phyloP scores from a whole-genome alignment of 2,113 vertebrate genomes.

The Corydoras sp. region DNA sequence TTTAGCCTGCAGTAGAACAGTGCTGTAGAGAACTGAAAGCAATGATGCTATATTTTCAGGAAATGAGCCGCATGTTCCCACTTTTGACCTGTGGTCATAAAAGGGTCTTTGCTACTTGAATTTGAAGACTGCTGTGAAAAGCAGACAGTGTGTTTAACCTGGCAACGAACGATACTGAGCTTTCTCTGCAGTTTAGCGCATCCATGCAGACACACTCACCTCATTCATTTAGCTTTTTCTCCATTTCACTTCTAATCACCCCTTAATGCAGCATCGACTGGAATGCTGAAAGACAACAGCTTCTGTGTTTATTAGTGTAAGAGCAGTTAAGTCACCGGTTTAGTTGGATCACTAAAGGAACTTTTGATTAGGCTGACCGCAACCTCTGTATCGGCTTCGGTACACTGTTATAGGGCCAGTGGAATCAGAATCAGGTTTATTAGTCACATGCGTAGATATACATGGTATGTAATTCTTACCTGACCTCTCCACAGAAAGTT shows the following conservation, averaged over 20 bases:
- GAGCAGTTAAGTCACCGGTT: conserved; percentile 3
- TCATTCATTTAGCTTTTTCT: conserved; percentile 23
- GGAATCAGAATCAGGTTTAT: too few species aligned
- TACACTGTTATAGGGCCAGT: conserved; percentile 6
- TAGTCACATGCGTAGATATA: too few species aligned
- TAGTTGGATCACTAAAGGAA: conserved; percentile 14
- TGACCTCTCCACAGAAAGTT: too few species aligned
- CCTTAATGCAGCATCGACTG: conserved; percentile 13
- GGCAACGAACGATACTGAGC: conserved; percentile 5
- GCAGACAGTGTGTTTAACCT: conserved; percentile 21
- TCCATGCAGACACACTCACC: not conserved
- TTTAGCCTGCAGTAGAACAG: not conserved
- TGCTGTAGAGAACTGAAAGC: not conserved
- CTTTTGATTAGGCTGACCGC: conserved; percentile 24
- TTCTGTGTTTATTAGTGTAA: not conserved
- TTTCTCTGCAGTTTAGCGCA: conserved; percentile 1
- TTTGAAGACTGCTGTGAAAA: conserved; percentile 15
- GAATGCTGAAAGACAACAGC: conserved; percentile 2
- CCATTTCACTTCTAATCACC: conserved; percentile 11
- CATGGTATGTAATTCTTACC: too few species aligned
- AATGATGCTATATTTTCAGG: conserved; percentile 1
- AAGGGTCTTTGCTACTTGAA: not conserved
- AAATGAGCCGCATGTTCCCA: not conserved
- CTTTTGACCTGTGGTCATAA: conserved; percentile 1
- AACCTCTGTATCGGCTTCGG: conserved; percentile 13